Base-by-base conservation (phyloP, 2,888 invertebrate species). In the Acleris cristana region DNA sequence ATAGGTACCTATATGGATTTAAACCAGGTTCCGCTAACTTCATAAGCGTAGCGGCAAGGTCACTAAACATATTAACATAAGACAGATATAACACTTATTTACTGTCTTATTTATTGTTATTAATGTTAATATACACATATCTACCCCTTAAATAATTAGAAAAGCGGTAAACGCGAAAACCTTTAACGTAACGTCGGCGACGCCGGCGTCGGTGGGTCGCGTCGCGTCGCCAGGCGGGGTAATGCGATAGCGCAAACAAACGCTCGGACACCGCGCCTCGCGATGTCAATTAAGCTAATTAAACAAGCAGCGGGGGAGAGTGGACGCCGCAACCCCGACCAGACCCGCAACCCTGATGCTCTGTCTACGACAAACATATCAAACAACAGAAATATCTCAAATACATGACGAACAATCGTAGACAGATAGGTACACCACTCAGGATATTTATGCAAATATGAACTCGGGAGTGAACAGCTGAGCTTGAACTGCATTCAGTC, bases 221-320 rank as follows among this genome's bases (percentile, higher is more conserved):
- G 78, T 70, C 71, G 74, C 73, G 78, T 70, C 78, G 79, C 71
- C 69, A 77, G 78, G 76, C 77, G 76, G 71, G 72, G 92, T 88
- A 91, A 92, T 80, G 83, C 82, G 89, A 92, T 90, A 91, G 84
- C 76, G 84, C 90, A 92, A 91, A 92, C 90, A 92, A 91, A 88
- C 87, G 89, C 84, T 89, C 84, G 91, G 90, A 90, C 91, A 90
- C 86, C 89, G 85, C 89, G 86, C 89, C 91, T 90, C 89, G 87
- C 87, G 85, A 89, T 90, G 92, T 92, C 92, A 92, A 92, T 92
- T 92, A 92, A 87, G 90, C 90, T 92, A 92, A 92, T 92, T 92
- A 92, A 92, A 91, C 92, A 91, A 84, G 86, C 82, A 83, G 84
- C 74, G 84, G 86, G 89, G 86, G 86, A 84, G 81, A 84, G 81